These are phyloP conservation scores for Myripristis murdjan DNA, from an alignment of 2,797 vertebrate species.

Conservation along the genomic window DNA sequence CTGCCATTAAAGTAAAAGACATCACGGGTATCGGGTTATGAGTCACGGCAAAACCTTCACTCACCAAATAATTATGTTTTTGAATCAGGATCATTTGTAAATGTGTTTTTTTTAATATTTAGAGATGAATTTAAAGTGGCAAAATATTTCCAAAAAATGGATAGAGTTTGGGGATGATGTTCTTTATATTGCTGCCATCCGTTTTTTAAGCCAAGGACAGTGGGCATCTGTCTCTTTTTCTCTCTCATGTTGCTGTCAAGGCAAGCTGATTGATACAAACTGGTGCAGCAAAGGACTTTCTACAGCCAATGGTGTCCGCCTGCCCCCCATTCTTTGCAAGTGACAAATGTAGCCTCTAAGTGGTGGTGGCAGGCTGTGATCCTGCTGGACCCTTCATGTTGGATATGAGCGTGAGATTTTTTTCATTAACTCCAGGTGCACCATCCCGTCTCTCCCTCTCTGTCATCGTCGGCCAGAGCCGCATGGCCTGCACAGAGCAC, in stretches of 20 bases:
- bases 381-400: conserved; percentile 73
- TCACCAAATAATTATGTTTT: too few species aligned
- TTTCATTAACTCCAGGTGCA: conserved; percentile 74
- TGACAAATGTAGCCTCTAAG: conserved; percentile 73
- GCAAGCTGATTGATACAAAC: conserved; percentile 65
- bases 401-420: conserved; percentile 44
- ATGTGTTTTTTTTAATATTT: too few species aligned
- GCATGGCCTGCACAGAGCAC: conserved; percentile 5
- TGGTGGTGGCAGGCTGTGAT: conserved; percentile 71
- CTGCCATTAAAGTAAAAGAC: too few species aligned
- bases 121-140: neutral
- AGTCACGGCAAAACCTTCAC: too few species aligned
- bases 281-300: conserved; percentile 43
- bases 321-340: conserved; percentile 25
- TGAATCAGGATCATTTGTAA: too few species aligned
- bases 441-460: conserved; percentile 25
- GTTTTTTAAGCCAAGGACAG: conserved; percentile 12
- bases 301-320: conserved; percentile 20
- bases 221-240: conserved; percentile 49
- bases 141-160: neutral
- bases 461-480: conserved; percentile 35
- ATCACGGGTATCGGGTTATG: too few species aligned
- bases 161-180: neutral
- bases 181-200: conserved; percentile 17
- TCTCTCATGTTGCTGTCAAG: conserved; percentile 50